phyloP scores from a whole-genome alignment of 1,140 invertebrate species.

The Scylla paramamosain region DNA sequence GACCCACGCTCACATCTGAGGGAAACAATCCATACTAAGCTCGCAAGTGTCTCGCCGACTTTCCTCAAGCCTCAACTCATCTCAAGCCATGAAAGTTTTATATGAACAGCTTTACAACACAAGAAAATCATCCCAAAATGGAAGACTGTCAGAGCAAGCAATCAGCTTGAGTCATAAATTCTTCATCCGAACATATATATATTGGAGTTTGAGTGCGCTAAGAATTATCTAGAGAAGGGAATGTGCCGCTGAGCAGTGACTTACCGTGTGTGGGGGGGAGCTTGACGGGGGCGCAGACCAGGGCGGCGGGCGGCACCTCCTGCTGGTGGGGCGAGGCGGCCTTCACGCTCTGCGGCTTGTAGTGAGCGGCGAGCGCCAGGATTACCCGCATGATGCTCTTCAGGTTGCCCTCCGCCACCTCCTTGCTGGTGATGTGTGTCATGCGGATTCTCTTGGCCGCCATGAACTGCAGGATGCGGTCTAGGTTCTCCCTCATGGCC shows the following conservation, averaged over 20 bases:
- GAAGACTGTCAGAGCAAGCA: neutral
- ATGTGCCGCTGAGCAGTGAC: neutral
- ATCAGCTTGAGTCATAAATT: too few species aligned
- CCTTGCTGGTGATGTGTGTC: constrained; percentile 78
- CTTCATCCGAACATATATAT: too few species aligned
- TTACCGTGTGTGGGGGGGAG: constrained; percentile 45
- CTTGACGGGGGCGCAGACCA: neutral
- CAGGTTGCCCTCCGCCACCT: constrained; percentile 82
- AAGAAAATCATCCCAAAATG: too few species aligned
- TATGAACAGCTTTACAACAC: neutral
- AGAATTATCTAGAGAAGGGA: neutral
- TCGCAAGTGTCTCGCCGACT: neutral
- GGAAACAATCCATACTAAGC: neutral
- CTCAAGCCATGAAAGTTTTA: neutral
- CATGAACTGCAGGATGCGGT: constrained; percentile 80
- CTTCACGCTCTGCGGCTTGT: constrained; percentile 80
- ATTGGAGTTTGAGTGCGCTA: too few species aligned
- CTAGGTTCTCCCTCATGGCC: constrained; percentile 81
- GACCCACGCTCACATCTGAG: constrained; percentile 67
- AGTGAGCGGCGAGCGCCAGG: constrained; percentile 82
- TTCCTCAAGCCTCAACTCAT: neutral
- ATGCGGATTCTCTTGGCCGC: constrained; percentile 78
- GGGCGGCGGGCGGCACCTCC: neutral
- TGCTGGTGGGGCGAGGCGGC: constrained; percentile 68
- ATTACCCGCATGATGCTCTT: constrained; percentile 82